Base-by-base conservation (phyloP, 2,888 invertebrate genomes). In the Mesodorylaimus sp. region DNA sequence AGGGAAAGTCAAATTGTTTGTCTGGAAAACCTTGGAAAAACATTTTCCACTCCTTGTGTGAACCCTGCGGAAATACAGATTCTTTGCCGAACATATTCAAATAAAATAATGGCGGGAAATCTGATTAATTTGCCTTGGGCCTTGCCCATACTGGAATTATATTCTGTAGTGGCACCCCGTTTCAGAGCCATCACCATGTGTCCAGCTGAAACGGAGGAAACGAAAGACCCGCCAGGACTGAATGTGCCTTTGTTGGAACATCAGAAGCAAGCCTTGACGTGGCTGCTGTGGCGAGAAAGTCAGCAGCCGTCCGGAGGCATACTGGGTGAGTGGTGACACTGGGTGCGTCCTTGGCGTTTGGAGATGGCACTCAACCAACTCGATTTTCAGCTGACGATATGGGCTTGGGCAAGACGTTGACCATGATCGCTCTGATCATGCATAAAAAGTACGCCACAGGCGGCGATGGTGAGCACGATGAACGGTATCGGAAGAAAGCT, bases 211-310 rank as follows among this genome's bases (percentile, higher is more conserved):
- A 32, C 10, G 7, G 50, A 46, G 3, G 47, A 47, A 45, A 29
- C 26, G 3, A 26, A 10, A 2, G 50, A 52, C 19, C 52, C 52
- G 27, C 27, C 23, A 16, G 43, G 44, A 2, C 44, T 52, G 10
- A 27, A 24, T 1, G 38, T 50, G 1, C 2, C 3, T 1, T 44
- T 91, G 2, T 81, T 87, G 81, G 70, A 74, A 10, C 87, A 91
- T 69, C 91, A 91, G 67, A 74, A 76, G 55, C 79, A 81, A 60
- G 91, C 85, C 0, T 69, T 93, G 0, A 76, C 80, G 13, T 93
- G 91, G 89, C 72, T 93, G 60, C 61, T 74, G 23, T 91, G 88
- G 87, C 71, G 91, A 23, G 93, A 93, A 70, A 72, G 73, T n/a
- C 83, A 86, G 66, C 57, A 63, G 16, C 79, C 77, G 47, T 83